Conservation (phyloP, 2,113 vertebrate species). For the Myiozetetes cayanensis region DNA sequence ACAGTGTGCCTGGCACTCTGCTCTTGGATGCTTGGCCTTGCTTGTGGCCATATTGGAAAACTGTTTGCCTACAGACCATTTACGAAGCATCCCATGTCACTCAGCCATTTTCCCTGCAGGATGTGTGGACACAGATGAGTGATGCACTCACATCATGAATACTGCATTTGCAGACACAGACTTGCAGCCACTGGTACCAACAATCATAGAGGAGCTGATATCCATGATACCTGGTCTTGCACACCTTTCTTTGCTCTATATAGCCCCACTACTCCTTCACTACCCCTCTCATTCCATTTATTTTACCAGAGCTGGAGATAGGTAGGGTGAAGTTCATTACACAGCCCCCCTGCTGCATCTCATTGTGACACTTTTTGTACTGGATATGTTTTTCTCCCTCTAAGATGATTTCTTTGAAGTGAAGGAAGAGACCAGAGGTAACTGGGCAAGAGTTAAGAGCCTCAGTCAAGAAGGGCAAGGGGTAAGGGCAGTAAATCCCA, state of each 20-base stretch:
- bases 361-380: neutral
- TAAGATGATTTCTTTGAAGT: neutral
- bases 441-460: neutral
- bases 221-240: fast-evolving
- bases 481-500: neutral
- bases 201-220: fast-evolving
- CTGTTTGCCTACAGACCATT: neutral
- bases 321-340: neutral
- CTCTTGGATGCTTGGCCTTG: neutral
- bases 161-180: neutral
- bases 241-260: neutral
- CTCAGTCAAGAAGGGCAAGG: neutral
- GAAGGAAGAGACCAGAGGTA: neutral
- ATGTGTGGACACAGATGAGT: neutral
- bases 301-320: neutral
- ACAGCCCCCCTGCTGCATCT: neutral
- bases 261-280: neutral
- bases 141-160: neutral
- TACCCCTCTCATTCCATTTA: neutral
- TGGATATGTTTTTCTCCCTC: neutral
- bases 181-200: neutral
- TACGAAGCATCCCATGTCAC: neutral
- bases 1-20: neutral
- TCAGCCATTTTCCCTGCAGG: neutral
- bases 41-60: neutral